Percentiles rank a stretch among this genome's conserved stretches.
These are phyloP conservation scores for Pelosia muscerda DNA, from an alignment of 2,888 invertebrate genomes.

Conservation along the genomic window DNA sequence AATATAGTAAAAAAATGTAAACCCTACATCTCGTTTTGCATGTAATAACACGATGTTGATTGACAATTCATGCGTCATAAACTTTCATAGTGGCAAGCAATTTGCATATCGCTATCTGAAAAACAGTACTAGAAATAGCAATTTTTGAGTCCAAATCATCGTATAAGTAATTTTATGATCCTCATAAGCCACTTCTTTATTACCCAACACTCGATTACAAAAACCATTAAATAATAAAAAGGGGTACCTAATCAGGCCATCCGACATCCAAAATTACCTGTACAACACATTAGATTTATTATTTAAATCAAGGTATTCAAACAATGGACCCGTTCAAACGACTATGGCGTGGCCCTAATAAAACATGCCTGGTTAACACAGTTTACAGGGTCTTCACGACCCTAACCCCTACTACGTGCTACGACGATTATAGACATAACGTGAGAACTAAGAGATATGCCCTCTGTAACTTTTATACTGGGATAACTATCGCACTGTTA, in stretches of 20 bases:
- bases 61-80: no score
- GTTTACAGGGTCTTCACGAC: conserved; percentile 14
- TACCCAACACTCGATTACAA: conserved; percentile 22
- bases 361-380: conserved; percentile 32
- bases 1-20: no score
- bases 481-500: no score
- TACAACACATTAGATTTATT: conserved; percentile 50
- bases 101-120: no score
- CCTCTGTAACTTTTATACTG: no score
- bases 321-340: conserved; percentile 50
- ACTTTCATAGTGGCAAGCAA: no score
- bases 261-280: conserved; percentile 37
- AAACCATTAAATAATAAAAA: conserved; percentile 40
- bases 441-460: no score
- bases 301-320: conserved; percentile 59
- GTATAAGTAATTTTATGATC: not conserved
- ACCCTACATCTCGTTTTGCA: no score
- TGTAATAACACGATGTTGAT: no score
- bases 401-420: conserved; percentile 9
- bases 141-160: not conserved
- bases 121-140: not conserved
- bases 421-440: not conserved
- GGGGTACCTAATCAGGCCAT: conserved; percentile 33
- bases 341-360: conserved; percentile 45
- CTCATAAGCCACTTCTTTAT: conserved; percentile 12